These are phyloP conservation scores for Acronicta aceris DNA, from an alignment of 2,888 invertebrate species.

Conservation along the genomic window DNA sequence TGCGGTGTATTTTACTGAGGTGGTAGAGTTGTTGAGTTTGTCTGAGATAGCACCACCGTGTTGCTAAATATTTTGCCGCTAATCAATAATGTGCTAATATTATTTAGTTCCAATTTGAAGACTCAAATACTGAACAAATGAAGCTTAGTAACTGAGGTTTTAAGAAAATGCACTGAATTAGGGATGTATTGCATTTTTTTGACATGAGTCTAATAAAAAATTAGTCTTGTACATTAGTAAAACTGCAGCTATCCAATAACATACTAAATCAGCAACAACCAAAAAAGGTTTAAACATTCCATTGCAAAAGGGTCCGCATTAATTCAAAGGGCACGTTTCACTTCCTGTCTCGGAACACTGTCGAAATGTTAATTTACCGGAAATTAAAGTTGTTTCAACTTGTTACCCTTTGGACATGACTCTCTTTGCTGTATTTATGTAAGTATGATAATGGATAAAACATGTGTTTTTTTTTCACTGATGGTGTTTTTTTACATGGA, in stretches of 20 bases:
- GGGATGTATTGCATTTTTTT: no score
- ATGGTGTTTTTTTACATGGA: not conserved
- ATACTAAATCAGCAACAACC: slow-evolving; percentile 31
- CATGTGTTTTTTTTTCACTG: slow-evolving; percentile 34
- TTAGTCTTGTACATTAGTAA: not conserved
- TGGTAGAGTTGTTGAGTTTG: no score
- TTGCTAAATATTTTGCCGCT: no score
- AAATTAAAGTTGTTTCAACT: slow-evolving; percentile 87
- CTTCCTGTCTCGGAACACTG: slow-evolving; percentile 78
- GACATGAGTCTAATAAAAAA: no score
- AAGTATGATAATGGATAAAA: slow-evolving; percentile 65
- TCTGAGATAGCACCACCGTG: no score
- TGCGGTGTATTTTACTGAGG: no score
- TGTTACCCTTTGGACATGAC: slow-evolving; percentile 80
- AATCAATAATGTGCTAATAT: no score
- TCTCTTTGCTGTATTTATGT: slow-evolving; percentile 67
- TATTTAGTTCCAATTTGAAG: no score
- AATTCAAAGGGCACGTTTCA: slow-evolving; percentile 76
- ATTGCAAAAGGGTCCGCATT: slow-evolving; percentile 67
- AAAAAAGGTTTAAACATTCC: slow-evolving; percentile 47
- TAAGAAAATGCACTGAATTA: no score
- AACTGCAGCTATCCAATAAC: slow-evolving; percentile 9
- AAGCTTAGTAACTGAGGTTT: no score
- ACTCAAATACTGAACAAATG: no score
- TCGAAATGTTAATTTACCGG: slow-evolving; percentile 87